Conservation (phyloP, 2,888 invertebrate species). For the Phytoseiulus persimilis region DNA sequence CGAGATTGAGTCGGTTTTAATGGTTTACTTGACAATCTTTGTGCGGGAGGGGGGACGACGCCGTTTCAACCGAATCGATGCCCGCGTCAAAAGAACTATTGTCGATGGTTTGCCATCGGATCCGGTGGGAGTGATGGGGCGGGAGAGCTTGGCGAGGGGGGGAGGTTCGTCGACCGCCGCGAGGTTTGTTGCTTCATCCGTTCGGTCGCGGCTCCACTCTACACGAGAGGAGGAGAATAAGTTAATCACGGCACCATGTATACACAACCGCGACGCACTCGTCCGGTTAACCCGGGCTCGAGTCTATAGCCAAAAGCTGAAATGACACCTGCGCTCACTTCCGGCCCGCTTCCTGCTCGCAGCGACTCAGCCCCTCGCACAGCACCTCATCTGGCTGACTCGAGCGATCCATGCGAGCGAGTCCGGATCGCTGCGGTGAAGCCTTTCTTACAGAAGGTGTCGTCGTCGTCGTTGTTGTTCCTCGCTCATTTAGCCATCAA, state of each 20-base stretch:
- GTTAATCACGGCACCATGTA: background rate
- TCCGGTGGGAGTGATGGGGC: background rate
- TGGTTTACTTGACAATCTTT: background rate
- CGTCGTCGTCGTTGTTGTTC: background rate
- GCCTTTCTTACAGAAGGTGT: background rate
- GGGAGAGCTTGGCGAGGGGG: background rate
- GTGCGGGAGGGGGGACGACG: background rate
- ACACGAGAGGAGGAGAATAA: background rate
- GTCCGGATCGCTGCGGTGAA: background rate
- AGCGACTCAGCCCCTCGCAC: background rate
- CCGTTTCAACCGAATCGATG: background rate
- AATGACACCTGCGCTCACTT: slow-evolving; percentile 38
- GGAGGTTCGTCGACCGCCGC: background rate
- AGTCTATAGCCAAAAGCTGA: slow-evolving; percentile 5
- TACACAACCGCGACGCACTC: background rate
- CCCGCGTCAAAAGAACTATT: background rate
- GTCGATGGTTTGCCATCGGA: background rate
- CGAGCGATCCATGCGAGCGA: background rate
- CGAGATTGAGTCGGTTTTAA: background rate
- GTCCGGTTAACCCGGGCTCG: background rate
- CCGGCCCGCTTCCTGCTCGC: background rate
- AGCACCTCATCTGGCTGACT: background rate
- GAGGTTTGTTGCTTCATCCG: background rate
- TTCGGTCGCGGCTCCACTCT: background rate
- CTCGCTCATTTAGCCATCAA: background rate